Conservation (phyloP, 2,888 invertebrate genomes). For the Amorpha juglandis region DNA sequence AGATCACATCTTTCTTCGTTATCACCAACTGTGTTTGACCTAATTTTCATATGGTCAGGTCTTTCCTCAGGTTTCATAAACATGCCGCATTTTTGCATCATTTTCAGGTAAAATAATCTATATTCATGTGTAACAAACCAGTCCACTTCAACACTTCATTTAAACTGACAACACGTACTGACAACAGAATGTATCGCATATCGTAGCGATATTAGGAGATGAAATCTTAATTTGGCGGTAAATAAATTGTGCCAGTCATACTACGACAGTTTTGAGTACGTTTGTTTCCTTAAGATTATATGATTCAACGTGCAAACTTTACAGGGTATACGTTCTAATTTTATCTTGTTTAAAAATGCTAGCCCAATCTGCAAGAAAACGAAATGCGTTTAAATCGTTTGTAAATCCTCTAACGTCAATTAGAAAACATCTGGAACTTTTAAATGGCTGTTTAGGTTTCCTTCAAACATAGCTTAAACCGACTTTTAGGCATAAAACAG, state of each 20-base stretch:
- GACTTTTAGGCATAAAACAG: no score
- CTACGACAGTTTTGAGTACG: not conserved
- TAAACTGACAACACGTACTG: constrained; percentile 4
- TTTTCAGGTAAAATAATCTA: constrained; percentile 9
- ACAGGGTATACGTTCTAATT: no score
- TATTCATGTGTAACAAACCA: constrained; percentile 5
- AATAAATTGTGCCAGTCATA: constrained; percentile 3
- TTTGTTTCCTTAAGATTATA: not conserved
- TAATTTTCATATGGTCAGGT: constrained; percentile 11
- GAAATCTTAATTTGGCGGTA: constrained; percentile 12
- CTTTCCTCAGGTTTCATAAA: constrained; percentile 21
- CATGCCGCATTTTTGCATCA: constrained; percentile 19
- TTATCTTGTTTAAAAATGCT: no score
- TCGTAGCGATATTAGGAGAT: not conserved
- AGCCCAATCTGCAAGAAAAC: no score
- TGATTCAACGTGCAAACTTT: no score
- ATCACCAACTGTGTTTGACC: not conserved
- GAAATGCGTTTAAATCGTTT: no score
- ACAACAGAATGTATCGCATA: not conserved
- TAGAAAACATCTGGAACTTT: no score
- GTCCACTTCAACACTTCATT: not conserved
- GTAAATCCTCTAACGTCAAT: no score
- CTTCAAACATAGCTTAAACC: no score
- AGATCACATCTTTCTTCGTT: constrained; percentile 1
- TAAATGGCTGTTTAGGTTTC: no score